Conservation (phyloP, 2,797 vertebrate genomes). For the Chaetodon trifasciatus region DNA sequence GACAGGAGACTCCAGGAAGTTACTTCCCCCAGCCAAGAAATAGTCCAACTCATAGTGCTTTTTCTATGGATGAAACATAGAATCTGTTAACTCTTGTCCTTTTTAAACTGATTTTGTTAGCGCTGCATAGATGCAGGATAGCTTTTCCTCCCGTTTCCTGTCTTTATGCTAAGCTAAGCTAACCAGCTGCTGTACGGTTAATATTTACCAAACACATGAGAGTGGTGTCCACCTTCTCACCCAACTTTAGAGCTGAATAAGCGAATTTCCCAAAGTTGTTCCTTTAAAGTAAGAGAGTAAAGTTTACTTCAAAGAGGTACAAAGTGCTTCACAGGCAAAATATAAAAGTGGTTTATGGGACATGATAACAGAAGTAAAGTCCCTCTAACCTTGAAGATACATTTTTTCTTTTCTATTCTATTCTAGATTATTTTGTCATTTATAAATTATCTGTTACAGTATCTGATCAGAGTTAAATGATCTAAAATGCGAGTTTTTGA, state of each 20-base stretch:
- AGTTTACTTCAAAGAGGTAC: background rate
- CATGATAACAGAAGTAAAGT: background rate
- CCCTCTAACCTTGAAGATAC: too few species aligned
- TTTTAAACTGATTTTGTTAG: too few species aligned
- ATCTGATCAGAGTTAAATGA: background rate
- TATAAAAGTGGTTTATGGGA: background rate
- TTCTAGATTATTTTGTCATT: too few species aligned
- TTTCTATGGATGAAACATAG: background rate
- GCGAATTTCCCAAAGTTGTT: background rate
- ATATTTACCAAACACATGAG: too few species aligned
- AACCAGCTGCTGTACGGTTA: too few species aligned
- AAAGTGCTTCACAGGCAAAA: background rate
- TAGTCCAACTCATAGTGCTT: too few species aligned
- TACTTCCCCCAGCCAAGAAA: background rate
- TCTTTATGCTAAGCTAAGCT: too few species aligned
- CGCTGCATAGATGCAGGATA: too few species aligned
- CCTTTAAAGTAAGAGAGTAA: slow-evolving; percentile 14
- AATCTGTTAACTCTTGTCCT: too few species aligned
- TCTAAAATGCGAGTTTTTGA: background rate
- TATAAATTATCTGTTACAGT: too few species aligned
- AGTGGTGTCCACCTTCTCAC: background rate
- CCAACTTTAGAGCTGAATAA: slow-evolving; percentile 1
- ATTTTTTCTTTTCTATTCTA: too few species aligned
- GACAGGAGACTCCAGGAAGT: background rate
- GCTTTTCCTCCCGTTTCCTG: too few species aligned